Evolutionary conservation across 2,113 vertebrate genomes (phyloP).

Genomic region (Rhinoderma darwinii): DNA sequence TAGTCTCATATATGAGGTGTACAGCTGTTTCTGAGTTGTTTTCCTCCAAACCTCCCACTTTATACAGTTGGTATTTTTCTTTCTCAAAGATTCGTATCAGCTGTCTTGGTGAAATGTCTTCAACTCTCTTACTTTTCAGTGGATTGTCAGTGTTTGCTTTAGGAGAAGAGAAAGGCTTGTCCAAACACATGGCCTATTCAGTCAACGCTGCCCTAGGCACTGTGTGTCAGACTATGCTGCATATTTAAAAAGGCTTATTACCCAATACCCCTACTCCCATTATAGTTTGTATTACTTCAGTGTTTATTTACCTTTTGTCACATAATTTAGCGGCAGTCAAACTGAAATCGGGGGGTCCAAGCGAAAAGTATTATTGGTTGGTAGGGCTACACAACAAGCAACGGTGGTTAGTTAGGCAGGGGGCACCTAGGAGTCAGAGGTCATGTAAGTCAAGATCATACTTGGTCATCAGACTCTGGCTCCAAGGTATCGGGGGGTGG

Average conservation of each 20-base stretch:
- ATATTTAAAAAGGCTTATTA: background rate
- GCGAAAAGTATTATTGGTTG: background rate
- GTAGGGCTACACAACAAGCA: no score
- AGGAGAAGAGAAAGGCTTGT: slow-evolving; percentile 1
- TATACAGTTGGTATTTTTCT: background rate
- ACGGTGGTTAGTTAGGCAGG: no score
- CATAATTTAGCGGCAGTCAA: background rate
- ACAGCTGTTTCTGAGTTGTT: background rate
- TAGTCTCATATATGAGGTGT: background rate
- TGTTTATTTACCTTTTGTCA: background rate
- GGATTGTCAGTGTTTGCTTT: background rate
- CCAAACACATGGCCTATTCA: background rate
- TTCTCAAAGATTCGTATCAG: no score
- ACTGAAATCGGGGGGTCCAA: background rate
- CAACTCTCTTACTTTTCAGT: background rate
- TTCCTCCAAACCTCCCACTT: background rate
- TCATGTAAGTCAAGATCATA: no score
- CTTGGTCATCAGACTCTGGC: no score
- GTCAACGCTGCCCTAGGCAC: background rate
- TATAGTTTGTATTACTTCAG: background rate
- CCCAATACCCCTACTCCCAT: background rate
- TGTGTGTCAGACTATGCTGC: background rate
- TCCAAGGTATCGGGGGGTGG: no score
- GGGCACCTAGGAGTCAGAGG: no score
- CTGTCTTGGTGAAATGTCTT: background rate